Evolutionary conservation across 1,140 invertebrate species (phyloP).

Genomic region (Protaetia brevitarsis): DNA sequence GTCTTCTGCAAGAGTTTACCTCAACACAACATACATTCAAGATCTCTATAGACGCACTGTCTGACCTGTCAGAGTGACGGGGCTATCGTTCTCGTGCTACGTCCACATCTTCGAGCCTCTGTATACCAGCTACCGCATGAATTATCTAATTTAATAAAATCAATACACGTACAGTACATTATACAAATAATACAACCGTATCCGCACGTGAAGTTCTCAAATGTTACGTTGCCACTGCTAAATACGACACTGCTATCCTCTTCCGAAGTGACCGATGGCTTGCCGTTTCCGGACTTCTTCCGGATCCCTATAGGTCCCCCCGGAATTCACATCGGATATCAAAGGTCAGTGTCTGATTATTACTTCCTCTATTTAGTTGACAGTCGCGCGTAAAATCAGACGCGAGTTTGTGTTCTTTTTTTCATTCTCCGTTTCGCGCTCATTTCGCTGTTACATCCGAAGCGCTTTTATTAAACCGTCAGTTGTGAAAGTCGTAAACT

Average conservation of each 20-base stretch:
- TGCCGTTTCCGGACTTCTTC: constrained; percentile 43
- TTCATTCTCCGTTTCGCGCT: background rate
- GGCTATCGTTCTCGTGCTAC: background rate
- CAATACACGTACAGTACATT: background rate
- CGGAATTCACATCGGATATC: constrained; percentile 41
- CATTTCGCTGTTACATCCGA: background rate
- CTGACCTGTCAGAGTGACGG: background rate
- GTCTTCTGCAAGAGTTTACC: constrained; percentile 28
- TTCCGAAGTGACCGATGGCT: constrained; percentile 45
- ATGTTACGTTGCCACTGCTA: background rate
- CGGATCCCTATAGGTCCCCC: constrained; percentile 40
- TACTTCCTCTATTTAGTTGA: constrained; percentile 36
- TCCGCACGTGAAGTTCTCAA: constrained; percentile 14
- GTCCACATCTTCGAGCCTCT: constrained; percentile 15
- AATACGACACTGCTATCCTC: background rate
- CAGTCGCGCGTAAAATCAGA: background rate
- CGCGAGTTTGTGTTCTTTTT: background rate
- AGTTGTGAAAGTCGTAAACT: background rate
- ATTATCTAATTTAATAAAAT: background rate
- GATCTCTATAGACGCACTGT: constrained; percentile 1
- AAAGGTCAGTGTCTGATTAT: constrained; percentile 45
- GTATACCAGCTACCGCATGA: background rate
- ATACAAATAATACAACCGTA: background rate
- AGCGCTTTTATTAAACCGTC: background rate
- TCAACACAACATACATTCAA: constrained; percentile 8